phyloP scores from a whole-genome alignment of 92 coral and sea anemone species.

The Pocillopora grandis region DNA sequence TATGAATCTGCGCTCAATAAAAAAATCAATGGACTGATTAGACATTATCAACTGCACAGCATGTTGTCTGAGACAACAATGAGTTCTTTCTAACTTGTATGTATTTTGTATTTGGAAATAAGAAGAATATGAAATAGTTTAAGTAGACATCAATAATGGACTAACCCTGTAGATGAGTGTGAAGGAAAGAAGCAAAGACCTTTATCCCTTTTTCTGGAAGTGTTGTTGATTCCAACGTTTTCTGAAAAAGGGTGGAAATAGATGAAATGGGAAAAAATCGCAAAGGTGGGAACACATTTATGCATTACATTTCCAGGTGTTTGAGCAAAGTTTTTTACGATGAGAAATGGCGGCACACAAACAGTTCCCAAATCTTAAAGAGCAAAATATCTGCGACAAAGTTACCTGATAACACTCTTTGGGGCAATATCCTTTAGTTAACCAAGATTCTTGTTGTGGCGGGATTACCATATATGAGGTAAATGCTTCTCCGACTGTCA shows the following conservation, averaged over 20 bases:
- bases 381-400: too few relatives aligned
- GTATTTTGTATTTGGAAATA: too few relatives aligned
- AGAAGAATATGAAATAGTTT: neutral
- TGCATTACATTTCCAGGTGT: neutral
- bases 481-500: conserved; percentile 20
- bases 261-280: neutral
- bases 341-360: too few relatives aligned
- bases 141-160: neutral
- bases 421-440: conserved; percentile 42
- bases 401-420: conserved; percentile 19
- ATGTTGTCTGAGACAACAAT: too few relatives aligned
- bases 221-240: neutral
- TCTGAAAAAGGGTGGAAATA: neutral
- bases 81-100: too few relatives aligned
- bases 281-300: neutral
- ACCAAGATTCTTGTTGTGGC: conserved; percentile 58
- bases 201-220: conserved; percentile 54
- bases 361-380: too few relatives aligned
- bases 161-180: conserved; percentile 71
- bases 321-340: neutral
- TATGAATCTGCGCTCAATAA: neutral
- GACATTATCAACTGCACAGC: too few relatives aligned
- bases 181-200: conserved; percentile 61
- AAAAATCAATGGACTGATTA: too few relatives aligned
- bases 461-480: conserved; percentile 55